Base-by-base conservation (phyloP, 2,888 invertebrate genomes). In the Augiades crinisus region DNA sequence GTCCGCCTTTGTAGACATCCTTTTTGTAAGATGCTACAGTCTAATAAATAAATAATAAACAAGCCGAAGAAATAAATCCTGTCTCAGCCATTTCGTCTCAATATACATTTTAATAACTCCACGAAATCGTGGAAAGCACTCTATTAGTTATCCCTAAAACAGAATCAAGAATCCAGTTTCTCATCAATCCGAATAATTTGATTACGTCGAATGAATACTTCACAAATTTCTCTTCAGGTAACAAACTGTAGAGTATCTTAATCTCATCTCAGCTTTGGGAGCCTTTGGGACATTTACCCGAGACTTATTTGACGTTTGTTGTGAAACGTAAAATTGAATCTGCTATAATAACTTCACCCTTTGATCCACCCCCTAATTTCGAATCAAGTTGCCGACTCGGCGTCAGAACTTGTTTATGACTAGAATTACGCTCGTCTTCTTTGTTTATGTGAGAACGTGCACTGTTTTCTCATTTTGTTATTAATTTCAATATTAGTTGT, bases 251-350 rank as follows among this genome's bases (percentile, higher is more conserved):
- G 21, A 30, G 47, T 19, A 31, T 21, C 38, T 13, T 38, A 47
- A 31, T 47, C 38, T 31, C 6, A 21, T 38, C 37, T 2, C 6
- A 24, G 14, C 30, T 13, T 12, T 30, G 12, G 2, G 27, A 31
- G 16, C 38, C 47, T 31, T n/a, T 47, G 46, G 47, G 47, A 47
- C 47, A 37, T 33, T 16, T 10, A 13, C 45, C 27, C n/a, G n/a
- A 13, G 4, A 13, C 14, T 38, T 49, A 41, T 41, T 49, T 49
- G 41, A 40, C 17, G 41, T 33, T 41, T 49, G 49, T 49, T 41
- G 22, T 21, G 41, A 31, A 41, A 41, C 49, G 22, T 40, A 41
- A 49, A 49, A 49, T 49, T 49, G 33, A 49, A 49, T 49, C 41
- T 17, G 17, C 22, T 24, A 41, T 41, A 49, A 41, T 49, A 49